Evolutionary conservation across 2,797 vertebrate species (phyloP), one percentile per base, ranked within the genome.

Genomic region (Pangasius djambal): DNA sequence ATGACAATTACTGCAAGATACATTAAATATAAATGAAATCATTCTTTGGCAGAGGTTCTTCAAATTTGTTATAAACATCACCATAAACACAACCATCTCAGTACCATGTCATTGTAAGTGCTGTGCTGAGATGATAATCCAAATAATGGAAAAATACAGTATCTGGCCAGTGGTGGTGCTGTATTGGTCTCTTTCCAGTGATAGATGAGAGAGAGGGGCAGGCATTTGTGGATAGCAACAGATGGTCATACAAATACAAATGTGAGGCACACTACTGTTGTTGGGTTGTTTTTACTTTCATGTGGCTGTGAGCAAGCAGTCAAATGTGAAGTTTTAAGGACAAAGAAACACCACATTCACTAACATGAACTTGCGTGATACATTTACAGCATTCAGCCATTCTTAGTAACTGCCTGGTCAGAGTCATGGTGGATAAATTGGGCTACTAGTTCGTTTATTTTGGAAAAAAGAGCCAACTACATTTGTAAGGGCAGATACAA

Each of bases 51-150:
- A 59, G 78, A 81, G 4, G 4, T 37, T 18, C 50, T 52, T 78
- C 16, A 55, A 78, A 78, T 18, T 78, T 52, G 75, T 18, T 9
- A 55, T 74, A 31, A 78, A 78, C 28, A 78, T n/a, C n/a, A 18
- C 75, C 75, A 55, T 55, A 55, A 37, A 22, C 31, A 25, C 31
- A 34, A 59, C 12, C 15, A 48, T 31, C 40, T 65, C 31, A 31
- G 50, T 81, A 31, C 78, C 78, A 81, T 81, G n/a, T 34, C 61
- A 83, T 83, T 9, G 48, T 18, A 65, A 44, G 13, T 83, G 13
- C 50, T 79, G 12, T 34, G 72, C 72, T 50, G 44, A 77, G 44
- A n/a, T 50, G 12, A 77, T 81, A 31, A 81, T 81, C 16, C 44
- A 69, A 84, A 50, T 69, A 69, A 50, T 84, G 59, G 18, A 50